These are phyloP conservation scores for Periophthalmodon schlosseri DNA, from an alignment of 2,113 vertebrate genomes.

Conservation along the genomic window DNA sequence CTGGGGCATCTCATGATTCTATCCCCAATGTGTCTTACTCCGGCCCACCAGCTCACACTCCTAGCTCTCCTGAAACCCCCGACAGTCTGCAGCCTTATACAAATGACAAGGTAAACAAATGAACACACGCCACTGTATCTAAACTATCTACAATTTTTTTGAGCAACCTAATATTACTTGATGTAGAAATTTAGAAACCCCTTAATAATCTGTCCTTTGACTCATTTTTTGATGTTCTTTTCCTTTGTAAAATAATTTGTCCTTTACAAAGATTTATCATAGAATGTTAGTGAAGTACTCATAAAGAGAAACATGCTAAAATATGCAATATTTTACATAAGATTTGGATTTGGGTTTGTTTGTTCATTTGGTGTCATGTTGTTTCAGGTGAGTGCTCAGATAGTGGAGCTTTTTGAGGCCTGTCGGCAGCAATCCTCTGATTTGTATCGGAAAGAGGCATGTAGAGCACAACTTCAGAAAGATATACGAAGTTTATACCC, in stretches of 20 bases:
- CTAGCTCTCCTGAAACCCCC: slow-evolving; percentile 60
- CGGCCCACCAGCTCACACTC: slow-evolving; percentile 12
- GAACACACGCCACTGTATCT: background rate
- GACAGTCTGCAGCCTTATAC: slow-evolving; percentile 67
- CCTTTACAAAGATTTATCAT: background rate
- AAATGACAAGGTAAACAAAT: slow-evolving; percentile 83
- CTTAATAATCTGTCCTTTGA: too few species aligned
- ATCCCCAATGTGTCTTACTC: slow-evolving; percentile 30
- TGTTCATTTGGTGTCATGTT: slow-evolving; percentile 24
- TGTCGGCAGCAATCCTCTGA: slow-evolving; percentile 87
- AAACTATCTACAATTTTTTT: background rate
- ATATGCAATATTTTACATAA: background rate
- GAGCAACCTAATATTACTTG: too few species aligned
- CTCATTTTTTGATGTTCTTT: too few species aligned
- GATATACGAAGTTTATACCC: slow-evolving; percentile 81
- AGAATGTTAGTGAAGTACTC: background rate
- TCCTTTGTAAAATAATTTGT: too few species aligned
- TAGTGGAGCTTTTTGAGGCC: slow-evolving; percentile 86
- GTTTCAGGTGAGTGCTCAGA: slow-evolving; percentile 87
- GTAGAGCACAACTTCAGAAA: slow-evolving; percentile 82
- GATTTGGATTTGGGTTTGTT: background rate
- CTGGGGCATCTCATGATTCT: slow-evolving; percentile 24
- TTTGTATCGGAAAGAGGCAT: slow-evolving; percentile 88
- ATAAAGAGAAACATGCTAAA: background rate
- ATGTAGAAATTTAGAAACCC: too few species aligned